Evolutionary conservation across 2,797 vertebrate genomes (phyloP).

Genomic region (Amniataba percoides): DNA sequence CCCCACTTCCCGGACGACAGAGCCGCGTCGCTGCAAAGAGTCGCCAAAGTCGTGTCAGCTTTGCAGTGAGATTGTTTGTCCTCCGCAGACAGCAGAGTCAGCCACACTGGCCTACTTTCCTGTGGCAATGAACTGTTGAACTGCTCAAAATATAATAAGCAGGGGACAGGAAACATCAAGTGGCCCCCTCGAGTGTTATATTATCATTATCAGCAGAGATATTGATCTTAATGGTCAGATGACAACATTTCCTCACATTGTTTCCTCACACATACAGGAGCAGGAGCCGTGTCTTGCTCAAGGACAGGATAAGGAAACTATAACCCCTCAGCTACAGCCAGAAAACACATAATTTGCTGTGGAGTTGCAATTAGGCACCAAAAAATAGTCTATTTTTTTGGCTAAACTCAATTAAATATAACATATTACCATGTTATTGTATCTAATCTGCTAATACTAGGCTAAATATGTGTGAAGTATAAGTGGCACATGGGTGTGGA

Average conservation of each 20-base stretch:
- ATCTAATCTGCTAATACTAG: not conserved
- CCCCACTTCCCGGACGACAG: conserved; percentile 36
- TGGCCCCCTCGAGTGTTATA: not conserved
- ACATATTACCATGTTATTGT: not conserved
- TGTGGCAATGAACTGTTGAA: conserved; percentile 25
- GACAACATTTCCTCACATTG: not conserved
- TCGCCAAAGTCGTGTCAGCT: conserved; percentile 1
- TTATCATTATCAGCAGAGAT: not conserved
- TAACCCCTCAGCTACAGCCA: conserved; percentile 12
- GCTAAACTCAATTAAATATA: not conserved
- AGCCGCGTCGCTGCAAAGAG: not conserved
- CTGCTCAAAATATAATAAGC: conserved; percentile 12
- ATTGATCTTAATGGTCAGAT: conserved; percentile 6
- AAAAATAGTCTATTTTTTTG: not conserved
- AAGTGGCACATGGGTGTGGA: not conserved
- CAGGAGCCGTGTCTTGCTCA: conserved; percentile 4
- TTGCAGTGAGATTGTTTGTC: conserved; percentile 37
- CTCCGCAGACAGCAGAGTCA: conserved; percentile 40
- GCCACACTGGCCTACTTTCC: conserved; percentile 60
- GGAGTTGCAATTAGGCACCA: not conserved
- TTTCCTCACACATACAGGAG: not conserved
- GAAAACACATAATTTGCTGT: not conserved
- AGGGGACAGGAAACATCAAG: not conserved
- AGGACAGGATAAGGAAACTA: not conserved
- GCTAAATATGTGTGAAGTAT: not conserved